phyloP scores from a whole-genome alignment of 2,113 vertebrate species.

The Arizona elegans region DNA sequence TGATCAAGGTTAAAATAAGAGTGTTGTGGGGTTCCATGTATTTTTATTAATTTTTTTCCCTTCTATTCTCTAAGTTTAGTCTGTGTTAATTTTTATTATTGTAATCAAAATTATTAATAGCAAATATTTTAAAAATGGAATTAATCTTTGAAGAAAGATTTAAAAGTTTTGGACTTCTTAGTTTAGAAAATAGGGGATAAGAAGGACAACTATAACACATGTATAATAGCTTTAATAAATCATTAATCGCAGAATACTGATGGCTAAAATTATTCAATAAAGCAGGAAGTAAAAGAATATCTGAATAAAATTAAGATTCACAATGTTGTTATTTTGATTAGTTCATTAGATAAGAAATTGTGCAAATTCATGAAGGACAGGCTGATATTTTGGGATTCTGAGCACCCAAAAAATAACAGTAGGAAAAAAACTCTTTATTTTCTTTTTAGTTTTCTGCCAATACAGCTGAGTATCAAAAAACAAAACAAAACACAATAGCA shows the following conservation, averaged over 20 bases:
- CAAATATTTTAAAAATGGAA: neutral
- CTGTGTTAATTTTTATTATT: neutral
- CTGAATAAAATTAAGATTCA: neutral
- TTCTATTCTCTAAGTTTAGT: neutral
- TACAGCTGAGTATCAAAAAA: neutral
- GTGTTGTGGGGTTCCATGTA: neutral
- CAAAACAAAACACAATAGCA: neutral
- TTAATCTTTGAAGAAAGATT: neutral
- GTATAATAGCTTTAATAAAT: neutral
- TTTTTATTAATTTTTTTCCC: neutral
- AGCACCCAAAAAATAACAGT: neutral
- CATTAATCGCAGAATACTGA: neutral
- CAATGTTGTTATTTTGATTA: neutral
- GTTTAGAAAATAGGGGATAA: neutral
- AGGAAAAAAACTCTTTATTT: neutral
- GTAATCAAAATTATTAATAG: neutral
- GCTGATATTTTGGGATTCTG: neutral
- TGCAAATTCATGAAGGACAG: neutral
- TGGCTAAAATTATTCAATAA: neutral
- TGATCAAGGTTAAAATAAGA: neutral
- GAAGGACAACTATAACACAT: too few relatives aligned
- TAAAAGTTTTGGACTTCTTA: neutral
- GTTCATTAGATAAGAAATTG: neutral
- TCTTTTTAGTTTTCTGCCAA: neutral
- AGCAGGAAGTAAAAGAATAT: neutral